A percentile compares a stretch with the other conserved stretches of the same genome.
phyloP scores from a whole-genome alignment of 2,113 vertebrate genomes.

The Gymnobelideus leadbeateri region DNA sequence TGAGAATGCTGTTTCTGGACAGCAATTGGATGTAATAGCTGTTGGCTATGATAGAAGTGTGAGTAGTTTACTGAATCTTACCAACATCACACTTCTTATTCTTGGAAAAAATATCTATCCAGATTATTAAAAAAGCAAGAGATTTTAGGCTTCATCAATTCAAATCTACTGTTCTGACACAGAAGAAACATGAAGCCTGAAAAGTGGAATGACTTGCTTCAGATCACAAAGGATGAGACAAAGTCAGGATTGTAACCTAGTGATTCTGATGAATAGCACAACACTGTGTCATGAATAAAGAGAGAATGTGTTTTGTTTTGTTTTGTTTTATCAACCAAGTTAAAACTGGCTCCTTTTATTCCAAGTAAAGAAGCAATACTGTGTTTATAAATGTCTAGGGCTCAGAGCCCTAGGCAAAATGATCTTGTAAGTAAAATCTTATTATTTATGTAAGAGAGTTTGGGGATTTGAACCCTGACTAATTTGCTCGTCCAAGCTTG shows the following conservation, averaged over 20 bases:
- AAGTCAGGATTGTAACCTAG: background rate
- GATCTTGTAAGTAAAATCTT: background rate
- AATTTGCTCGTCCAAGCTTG: background rate
- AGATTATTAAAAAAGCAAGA: background rate
- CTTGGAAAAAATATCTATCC: slow-evolving; percentile 37
- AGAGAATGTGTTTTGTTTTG: background rate
- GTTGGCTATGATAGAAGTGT: slow-evolving; percentile 9
- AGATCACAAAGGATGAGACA: background rate
- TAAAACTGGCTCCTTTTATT: background rate
- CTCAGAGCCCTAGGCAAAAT: background rate
- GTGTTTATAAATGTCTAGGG: background rate
- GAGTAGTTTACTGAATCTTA: background rate
- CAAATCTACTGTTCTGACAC: background rate
- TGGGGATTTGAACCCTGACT: background rate
- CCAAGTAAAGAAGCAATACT: background rate
- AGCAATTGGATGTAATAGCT: background rate
- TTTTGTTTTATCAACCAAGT: background rate
- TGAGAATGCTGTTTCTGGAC: slow-evolving; percentile 58
- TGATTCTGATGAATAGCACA: background rate
- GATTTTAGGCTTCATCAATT: background rate
- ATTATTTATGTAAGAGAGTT: background rate
- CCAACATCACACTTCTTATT: background rate
- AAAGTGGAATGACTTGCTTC: background rate
- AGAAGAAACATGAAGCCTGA: background rate
- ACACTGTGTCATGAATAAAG: background rate